Evolutionary conservation across 2,888 invertebrate genomes (phyloP).

Genomic region (Aphidoletes aphidimyza): DNA sequence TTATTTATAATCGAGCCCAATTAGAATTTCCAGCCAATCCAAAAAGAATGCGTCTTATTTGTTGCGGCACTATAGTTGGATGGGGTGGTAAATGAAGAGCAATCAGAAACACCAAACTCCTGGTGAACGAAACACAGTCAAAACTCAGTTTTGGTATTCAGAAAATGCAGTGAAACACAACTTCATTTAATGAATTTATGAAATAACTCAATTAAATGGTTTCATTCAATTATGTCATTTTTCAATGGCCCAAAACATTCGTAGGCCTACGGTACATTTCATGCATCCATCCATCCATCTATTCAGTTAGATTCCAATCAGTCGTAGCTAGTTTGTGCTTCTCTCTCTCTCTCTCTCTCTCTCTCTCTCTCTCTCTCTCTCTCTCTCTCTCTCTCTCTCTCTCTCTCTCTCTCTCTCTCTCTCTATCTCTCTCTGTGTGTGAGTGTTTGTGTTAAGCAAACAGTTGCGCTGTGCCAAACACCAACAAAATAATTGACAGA

Average conservation of each 20-base stretch:
- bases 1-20: constrained; percentile 46
- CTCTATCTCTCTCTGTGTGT: too few species aligned
- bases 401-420: too few species aligned
- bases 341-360: too few species aligned
- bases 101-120: too few species aligned
- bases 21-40: constrained; percentile 8
- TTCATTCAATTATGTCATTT: constrained; percentile 36
- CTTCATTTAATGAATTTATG: constrained; percentile 24
- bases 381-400: too few species aligned
- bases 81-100: too few species aligned
- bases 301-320: background rate
- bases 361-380: too few species aligned
- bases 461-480: background rate
- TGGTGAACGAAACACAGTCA: background rate
- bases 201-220: constrained; percentile 33
- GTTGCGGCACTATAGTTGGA: too few species aligned
- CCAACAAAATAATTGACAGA: constrained; percentile 29
- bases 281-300: background rate
- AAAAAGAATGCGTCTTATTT: background rate
- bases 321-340: constrained; percentile 2
- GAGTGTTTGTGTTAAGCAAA: background rate
- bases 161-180: constrained; percentile 17
- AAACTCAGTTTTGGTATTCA: background rate
- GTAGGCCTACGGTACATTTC: background rate
- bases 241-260: background rate